Evolutionary conservation across 2,888 invertebrate genomes (phyloP).

Genomic region (Laspeyria flexula): DNA sequence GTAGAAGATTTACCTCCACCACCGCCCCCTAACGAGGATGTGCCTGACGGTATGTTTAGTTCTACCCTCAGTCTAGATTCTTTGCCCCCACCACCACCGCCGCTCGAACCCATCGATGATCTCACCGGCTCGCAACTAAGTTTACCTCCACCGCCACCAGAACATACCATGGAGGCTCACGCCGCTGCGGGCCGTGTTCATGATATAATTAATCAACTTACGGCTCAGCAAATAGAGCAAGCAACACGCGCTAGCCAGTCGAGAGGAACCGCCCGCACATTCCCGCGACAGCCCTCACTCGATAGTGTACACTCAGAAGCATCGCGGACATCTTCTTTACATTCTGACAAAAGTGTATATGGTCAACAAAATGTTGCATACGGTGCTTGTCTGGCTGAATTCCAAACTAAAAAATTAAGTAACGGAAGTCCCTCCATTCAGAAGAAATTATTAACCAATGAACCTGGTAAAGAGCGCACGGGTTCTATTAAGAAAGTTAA

Average conservation of each 20-base stretch:
- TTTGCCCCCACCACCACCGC: slow-evolving; percentile 93
- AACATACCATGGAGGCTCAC: slow-evolving; percentile 73
- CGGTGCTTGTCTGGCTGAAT: slow-evolving; percentile 85
- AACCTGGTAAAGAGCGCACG: slow-evolving; percentile 75
- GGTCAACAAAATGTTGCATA: slow-evolving; percentile 70
- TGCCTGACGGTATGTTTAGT: slow-evolving; percentile 87
- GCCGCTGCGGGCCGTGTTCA: slow-evolving; percentile 71
- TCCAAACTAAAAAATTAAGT: slow-evolving; percentile 82
- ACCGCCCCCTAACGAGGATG: slow-evolving; percentile 89
- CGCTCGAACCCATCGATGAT: slow-evolving; percentile 84
- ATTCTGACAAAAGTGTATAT: slow-evolving; percentile 73
- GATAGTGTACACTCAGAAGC: slow-evolving; percentile 84
- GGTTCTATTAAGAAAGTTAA: slow-evolving; percentile 85
- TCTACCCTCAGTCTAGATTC: slow-evolving; percentile 93
- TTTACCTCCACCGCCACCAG: slow-evolving; percentile 91
- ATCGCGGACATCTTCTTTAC: slow-evolving; percentile 75
- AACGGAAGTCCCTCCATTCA: slow-evolving; percentile 70
- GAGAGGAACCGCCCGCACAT: slow-evolving; percentile 68
- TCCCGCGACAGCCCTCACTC: slow-evolving; percentile 85
- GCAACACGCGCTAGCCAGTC: slow-evolving; percentile 66
- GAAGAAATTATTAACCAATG: slow-evolving; percentile 64
- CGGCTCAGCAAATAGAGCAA: slow-evolving; percentile 72
- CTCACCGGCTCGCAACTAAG: slow-evolving; percentile 90
- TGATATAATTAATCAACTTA: slow-evolving; percentile 76
- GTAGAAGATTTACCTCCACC: slow-evolving; percentile 87